Base-by-base conservation (phyloP, 2,113 vertebrate genomes). In the Phoenicopterus ruber region DNA sequence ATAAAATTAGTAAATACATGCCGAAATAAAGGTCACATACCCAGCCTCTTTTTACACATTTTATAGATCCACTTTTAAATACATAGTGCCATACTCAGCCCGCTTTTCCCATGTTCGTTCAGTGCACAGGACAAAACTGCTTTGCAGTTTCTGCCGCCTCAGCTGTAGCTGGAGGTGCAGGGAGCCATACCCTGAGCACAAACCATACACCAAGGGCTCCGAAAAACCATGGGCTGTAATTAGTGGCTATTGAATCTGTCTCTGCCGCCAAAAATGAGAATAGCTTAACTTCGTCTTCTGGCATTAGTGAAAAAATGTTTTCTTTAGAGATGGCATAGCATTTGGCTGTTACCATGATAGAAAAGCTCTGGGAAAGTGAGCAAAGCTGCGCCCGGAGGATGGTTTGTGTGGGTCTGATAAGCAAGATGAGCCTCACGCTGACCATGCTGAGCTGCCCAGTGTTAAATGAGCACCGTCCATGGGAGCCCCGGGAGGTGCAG, bases 341-440 rank as follows among this genome's bases (percentile, higher is more conserved):
- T 85, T 87, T 50, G 47, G 24, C 16, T 72, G 26, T 40, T 46
- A 40, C 17, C 14, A 18, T 11, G 29, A n/a, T 0, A 42, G 55
- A n/a, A 87, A 82, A 94, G 16, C 2, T 3, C 20, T 18, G 38
- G 57, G 9, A 31, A 67, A 61, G 79, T 19, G 44, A 59, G 12
- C 2, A 16, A 10, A 50, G 29, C 11, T 85, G 65, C 0, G 0
- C 32, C 70, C 5, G 2, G 22, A 46, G 17, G 6, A 7, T 58
- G 42, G 29, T 74, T 54, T 78, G 20, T 54, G 40, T 32, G 32
- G 24, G 50, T 58, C 40, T 69, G 32, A 12, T 12, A 55, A n/a
- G 32, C 8, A 40, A 49, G n/a, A 61, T 40, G 32, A 93, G 8
- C 29, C 29, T 83, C 84, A 67, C 22, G 2, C 9, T 40, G 66